Evolutionary conservation across 2,797 vertebrate genomes (phyloP).

Genomic region (Borostomias antarcticus): DNA sequence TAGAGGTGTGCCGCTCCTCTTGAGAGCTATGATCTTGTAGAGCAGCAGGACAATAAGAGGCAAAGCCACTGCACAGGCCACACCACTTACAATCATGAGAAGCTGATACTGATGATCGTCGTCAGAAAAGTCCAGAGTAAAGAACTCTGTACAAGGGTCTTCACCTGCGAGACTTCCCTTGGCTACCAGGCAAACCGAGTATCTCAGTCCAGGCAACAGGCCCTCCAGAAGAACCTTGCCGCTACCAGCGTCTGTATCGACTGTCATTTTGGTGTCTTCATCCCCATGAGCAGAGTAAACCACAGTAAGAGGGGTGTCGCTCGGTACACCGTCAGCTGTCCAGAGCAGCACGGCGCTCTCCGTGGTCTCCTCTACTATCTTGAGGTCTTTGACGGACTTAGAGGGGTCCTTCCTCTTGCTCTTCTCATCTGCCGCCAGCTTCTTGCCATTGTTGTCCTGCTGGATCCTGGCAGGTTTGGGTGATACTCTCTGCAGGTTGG

Average conservation of each 20-base stretch:
- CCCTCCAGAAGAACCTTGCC: constrained; percentile 87
- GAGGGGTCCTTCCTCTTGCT: constrained; percentile 59
- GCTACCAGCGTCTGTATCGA: constrained; percentile 79
- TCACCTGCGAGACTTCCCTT: constrained; percentile 78
- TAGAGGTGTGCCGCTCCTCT: constrained; percentile 58
- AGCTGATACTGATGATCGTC: constrained; percentile 67
- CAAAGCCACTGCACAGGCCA: constrained; percentile 80
- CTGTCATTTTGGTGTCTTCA: constrained; percentile 79
- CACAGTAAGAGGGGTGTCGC: constrained; percentile 77
- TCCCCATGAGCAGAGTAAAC: constrained; percentile 89
- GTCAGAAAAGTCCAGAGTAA: constrained; percentile 71
- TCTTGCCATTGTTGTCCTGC: constrained; percentile 52
- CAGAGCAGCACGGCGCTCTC: constrained; percentile 89
- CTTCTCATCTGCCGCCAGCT: constrained; percentile 66
- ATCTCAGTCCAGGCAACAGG: constrained; percentile 82
- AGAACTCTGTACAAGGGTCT: constrained; percentile 90
- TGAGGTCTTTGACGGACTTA: constrained; percentile 76
- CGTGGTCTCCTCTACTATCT: constrained; percentile 81
- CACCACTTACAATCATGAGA: constrained; percentile 76
- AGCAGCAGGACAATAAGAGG: constrained; percentile 87
- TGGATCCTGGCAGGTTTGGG: constrained; percentile 57
- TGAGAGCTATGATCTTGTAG: constrained; percentile 88
- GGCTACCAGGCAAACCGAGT: constrained; percentile 88
- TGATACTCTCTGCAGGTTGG: constrained; percentile 53
- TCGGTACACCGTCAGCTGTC: constrained; percentile 73